Percentiles rank a stretch among this genome's conserved stretches.
These are phyloP conservation scores for Alfaro cultratus DNA, from an alignment of 2,797 vertebrate genomes.

Conservation along the genomic window DNA sequence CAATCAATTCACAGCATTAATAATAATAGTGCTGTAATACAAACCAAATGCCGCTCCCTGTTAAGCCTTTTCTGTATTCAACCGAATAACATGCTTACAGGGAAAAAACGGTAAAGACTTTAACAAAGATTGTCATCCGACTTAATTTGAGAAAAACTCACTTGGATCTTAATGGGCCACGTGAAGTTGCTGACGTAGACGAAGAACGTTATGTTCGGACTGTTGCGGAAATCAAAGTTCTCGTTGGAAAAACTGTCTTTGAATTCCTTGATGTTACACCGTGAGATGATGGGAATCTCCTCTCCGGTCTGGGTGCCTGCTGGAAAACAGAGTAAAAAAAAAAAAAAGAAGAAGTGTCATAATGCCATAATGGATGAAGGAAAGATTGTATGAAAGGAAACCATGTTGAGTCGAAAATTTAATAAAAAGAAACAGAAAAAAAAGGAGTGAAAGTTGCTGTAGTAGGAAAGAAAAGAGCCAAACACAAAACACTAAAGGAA, in stretches of 20 bases:
- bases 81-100: neutral
- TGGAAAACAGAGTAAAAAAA: constrained; percentile 51
- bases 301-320: constrained; percentile 95
- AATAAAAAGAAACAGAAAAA: too few relatives aligned
- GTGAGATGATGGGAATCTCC: constrained; percentile 93
- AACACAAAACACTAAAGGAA: neutral
- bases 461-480: neutral
- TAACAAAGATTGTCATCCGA: neutral
- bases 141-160: constrained; percentile 55
- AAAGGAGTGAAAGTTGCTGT: neutral
- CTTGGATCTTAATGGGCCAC: constrained; percentile 98
- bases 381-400: neutral
- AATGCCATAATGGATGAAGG: neutral
- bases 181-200: constrained; percentile 99
- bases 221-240: constrained; percentile 99
- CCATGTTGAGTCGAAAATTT: neutral
- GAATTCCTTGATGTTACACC: constrained; percentile 95
- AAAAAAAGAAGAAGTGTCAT: neutral
- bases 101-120: too few relatives aligned
- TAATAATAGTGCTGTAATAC: neutral
- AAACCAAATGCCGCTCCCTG: neutral
- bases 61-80: neutral
- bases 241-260: constrained; percentile 99
- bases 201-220: constrained; percentile 97
- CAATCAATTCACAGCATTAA: neutral